These are phyloP conservation scores for Eupithecia subfuscata DNA, from an alignment of 2,888 invertebrate genomes.

Conservation along the genomic window DNA sequence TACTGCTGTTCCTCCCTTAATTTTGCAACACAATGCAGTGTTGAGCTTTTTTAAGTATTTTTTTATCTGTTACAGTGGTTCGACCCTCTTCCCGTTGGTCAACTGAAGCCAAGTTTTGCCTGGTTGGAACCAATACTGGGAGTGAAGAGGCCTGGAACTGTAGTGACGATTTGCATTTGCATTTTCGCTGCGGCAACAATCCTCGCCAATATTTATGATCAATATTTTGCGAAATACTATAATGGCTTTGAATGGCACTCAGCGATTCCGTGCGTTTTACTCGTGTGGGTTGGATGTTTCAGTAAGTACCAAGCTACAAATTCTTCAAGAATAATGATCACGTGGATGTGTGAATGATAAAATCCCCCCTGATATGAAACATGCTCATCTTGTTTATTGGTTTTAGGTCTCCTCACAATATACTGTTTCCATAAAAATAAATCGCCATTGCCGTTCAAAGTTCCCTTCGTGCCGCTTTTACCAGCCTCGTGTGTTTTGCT, in stretches of 20 bases:
- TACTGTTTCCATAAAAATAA: slow-evolving; percentile 91
- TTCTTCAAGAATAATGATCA: neutral
- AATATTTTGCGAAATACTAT: slow-evolving; percentile 57
- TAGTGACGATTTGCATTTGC: slow-evolving; percentile 89
- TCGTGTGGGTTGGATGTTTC: slow-evolving; percentile 10
- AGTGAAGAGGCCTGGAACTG: slow-evolving; percentile 90
- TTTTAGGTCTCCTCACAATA: slow-evolving; percentile 87
- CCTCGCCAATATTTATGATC: slow-evolving; percentile 90
- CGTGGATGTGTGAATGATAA: neutral
- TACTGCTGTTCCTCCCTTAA: slow-evolving; percentile 2
- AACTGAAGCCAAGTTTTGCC: slow-evolving; percentile 88
- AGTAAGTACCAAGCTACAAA: slow-evolving; percentile 25
- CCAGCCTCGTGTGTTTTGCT: slow-evolving; percentile 89
- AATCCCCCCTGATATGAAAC: neutral
- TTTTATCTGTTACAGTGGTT: slow-evolving; percentile 72
- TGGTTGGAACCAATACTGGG: slow-evolving; percentile 90
- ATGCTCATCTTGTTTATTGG: slow-evolving; percentile 13
- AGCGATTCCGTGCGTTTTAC: slow-evolving; percentile 20
- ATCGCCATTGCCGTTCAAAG: slow-evolving; percentile 88
- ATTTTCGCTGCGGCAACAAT: slow-evolving; percentile 87
- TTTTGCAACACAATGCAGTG: neutral
- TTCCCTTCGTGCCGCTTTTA: slow-evolving; percentile 88
- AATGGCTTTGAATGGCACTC: slow-evolving; percentile 17
- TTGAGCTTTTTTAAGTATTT: slow-evolving; percentile 9
- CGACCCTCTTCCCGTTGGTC: slow-evolving; percentile 88